Base-by-base conservation (phyloP, 2,888 invertebrate species). In the Chymomyza fuscimana region DNA sequence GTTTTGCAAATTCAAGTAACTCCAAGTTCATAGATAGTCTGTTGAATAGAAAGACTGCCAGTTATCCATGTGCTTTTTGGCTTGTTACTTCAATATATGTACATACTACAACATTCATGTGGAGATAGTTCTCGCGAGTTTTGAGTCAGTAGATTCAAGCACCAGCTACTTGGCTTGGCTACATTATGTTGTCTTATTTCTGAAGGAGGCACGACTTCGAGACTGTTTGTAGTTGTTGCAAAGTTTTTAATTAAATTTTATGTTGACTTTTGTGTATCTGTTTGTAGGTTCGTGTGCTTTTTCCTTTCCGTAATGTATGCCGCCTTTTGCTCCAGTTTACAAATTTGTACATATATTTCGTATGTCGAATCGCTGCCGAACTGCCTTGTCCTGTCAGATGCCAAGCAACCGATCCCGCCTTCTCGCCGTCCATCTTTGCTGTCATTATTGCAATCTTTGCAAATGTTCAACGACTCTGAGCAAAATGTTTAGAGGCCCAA, bases 171-270 rank as follows among this genome's bases (percentile, higher is more conserved):
- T 46, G 54, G 15, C 58, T 58, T 25, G 22, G 58, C 25, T 77
- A 52, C n/a, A 64, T 56, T 79, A 72, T 84, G 75, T 77, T 79
- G 75, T 69, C 72, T 68, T 69, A 72, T 66, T 77, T 72, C 22
- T 65, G 70, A 67, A 70, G 70, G 65, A 75, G 78, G 69, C 73
- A 51, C 59, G 61, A 63, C 62, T 40, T 40, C 63, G 36, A 58
- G 15, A 22, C 51, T 5, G 32, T 58, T 70, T 80, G 69, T 80
- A 81, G 84, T 88, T 89, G 78, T 76, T 81, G 81, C 79, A 75
- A 88, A 82, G 81, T 87, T 87, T 88, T 88, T 89, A 89, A 89
- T 88, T 88, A 88, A 89, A 88, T 88, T 89, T 83, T 73, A 77
- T 87, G 81, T 85, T 80, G 85, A 89, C 80, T 86, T 72, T 79